phyloP scores from a whole-genome alignment of 1,140 invertebrate species.

The Diorhabda carinulata region DNA sequence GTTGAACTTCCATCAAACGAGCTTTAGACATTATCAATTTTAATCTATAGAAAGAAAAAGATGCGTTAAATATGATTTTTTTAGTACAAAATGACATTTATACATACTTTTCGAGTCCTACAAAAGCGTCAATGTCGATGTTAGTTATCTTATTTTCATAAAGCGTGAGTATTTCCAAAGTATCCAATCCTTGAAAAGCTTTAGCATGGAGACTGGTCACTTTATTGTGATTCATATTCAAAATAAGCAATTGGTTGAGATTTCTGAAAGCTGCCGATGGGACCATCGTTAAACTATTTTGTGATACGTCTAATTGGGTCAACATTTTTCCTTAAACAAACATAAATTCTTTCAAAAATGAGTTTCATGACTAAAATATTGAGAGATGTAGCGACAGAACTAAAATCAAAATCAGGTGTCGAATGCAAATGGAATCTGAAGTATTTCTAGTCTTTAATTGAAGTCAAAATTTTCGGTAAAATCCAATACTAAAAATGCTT shows the following conservation, averaged over 20 bases:
- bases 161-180: constrained; percentile 78
- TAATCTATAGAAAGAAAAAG: too few relatives aligned
- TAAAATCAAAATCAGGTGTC: too few relatives aligned
- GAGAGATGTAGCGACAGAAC: too few relatives aligned
- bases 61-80: not conserved
- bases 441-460: too few relatives aligned
- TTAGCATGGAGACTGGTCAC: constrained; percentile 68
- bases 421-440: too few relatives aligned
- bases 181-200: constrained; percentile 80
- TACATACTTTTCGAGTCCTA: constrained; percentile 78
- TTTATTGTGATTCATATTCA: constrained; percentile 88
- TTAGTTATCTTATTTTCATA: constrained; percentile 81
- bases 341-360: not conserved
- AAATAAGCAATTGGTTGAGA: constrained; percentile 75
- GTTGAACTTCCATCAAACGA: too few relatives aligned
- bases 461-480: too few relatives aligned
- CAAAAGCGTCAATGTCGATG: constrained; percentile 77
- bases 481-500: too few relatives aligned
- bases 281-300: constrained; percentile 71
- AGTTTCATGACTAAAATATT: too few relatives aligned
- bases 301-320: constrained; percentile 77
- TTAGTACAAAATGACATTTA: not conserved
- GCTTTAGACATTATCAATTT: too few relatives aligned
- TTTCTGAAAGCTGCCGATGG: constrained; percentile 75
- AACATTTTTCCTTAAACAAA: constrained; percentile 66